phyloP scores from a whole-genome alignment of 2,797 vertebrate genomes.

The Sebastes melanostomus region DNA sequence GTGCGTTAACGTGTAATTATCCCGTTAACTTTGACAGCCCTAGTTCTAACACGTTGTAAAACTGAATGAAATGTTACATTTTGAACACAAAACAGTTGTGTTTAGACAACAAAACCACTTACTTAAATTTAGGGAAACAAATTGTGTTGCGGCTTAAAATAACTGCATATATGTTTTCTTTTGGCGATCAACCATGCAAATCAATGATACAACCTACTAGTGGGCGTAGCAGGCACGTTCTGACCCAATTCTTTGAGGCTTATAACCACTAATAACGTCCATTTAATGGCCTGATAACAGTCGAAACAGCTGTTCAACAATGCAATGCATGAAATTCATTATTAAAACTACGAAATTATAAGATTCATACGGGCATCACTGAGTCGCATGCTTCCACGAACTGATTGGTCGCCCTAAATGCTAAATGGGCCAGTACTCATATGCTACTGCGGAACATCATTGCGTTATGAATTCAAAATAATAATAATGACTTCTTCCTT shows the following conservation, averaged over 20 bases:
- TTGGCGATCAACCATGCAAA: neutral
- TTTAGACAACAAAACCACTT: no score
- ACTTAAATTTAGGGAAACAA: no score
- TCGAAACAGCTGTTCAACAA: neutral
- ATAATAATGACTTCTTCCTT: constrained; percentile 54
- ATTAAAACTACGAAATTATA: constrained; percentile 22
- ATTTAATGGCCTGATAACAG: neutral
- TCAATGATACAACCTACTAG: neutral
- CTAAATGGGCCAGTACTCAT: constrained; percentile 53
- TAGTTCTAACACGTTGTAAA: no score
- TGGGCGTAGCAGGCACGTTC: neutral
- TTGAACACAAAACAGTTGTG: no score
- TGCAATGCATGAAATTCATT: constrained; percentile 15
- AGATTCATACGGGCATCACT: constrained; percentile 2
- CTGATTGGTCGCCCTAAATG: constrained; percentile 41
- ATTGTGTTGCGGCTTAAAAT: no score
- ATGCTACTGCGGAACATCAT: constrained; percentile 31
- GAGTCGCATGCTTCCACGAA: constrained; percentile 13
- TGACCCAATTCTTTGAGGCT: neutral
- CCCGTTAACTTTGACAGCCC: no score
- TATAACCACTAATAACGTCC: neutral
- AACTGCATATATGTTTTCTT: neutral
- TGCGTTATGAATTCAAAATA: constrained; percentile 49
- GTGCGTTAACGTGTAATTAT: no score
- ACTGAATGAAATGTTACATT: no score